Evolutionary conservation across 2,888 invertebrate species (phyloP), one percentile per base, ranked within the genome.

Genomic region (Drosophila neoperkinsi): DNA sequence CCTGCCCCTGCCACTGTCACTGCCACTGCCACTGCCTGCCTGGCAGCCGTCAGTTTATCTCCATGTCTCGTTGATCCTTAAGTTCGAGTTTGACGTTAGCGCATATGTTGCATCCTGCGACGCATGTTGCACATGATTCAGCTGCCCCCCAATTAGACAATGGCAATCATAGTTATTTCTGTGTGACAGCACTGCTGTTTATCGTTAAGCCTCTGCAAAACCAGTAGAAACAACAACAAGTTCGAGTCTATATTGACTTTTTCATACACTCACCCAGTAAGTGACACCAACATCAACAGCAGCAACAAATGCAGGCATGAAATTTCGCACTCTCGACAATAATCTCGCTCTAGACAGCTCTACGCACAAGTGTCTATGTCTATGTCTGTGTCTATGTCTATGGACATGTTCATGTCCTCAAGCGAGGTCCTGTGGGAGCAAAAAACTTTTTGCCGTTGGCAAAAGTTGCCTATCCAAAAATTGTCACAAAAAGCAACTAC

Each of bases 401-500:
- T 70, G 59, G 28, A 21, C 28, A 11, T 43, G 59, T 62, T 52
- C 74, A 53, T 64, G 64, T 64, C 60, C 61, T 43, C 52, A 31
- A 18, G 28, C 28, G 25, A 56, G 64, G 72, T 84, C 88, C 88
- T 90, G 71, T 81, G 90, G 90, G 90, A 87, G 79, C 74, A 75
- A 36, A 53, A n/a, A 18, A 71, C 83, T 72, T 88, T 88, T 78
- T 73, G 75, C 70, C 77, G 49, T 65, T 71, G 82, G 82, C 76
- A 79, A 77, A 41, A 74, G 51, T 85, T 84, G 72, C 65, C 75
- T 81, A 50, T 28, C 56, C 50, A 61, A 70, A 79, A 76, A 88
- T 77, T 85, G 84, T 87, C 72, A 57, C 82, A 84, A 88, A 84
- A 90, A 77, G 79, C 78, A 85, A 85, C 88, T 89, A 88, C 88